Conservation (phyloP, 1,140 invertebrate genomes). For the Sarcophaga peregrina region DNA sequence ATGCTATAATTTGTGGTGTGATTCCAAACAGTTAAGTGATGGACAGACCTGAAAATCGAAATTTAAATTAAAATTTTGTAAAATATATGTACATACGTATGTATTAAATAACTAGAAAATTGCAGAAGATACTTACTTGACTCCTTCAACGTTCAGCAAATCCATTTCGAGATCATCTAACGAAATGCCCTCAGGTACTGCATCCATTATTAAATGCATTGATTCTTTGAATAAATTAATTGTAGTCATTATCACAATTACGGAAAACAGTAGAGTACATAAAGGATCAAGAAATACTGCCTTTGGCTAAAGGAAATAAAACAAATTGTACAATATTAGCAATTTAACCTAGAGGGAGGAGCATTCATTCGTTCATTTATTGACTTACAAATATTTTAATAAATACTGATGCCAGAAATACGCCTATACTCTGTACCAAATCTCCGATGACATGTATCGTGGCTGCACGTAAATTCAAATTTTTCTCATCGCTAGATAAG, state of each 20-base stretch:
- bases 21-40: constrained; percentile 84
- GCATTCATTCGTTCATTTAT: not conserved
- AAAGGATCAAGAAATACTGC: constrained; percentile 87
- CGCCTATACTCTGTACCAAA: constrained; percentile 88
- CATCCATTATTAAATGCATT: constrained; percentile 82
- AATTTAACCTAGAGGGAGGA: not conserved
- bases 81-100: no score
- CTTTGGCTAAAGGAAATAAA: constrained; percentile 70
- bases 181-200: constrained; percentile 73
- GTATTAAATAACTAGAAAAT: not conserved
- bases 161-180: constrained; percentile 67
- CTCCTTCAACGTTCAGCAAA: constrained; percentile 73
- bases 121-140: constrained; percentile 67
- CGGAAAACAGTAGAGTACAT: constrained; percentile 89
- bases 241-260: constrained; percentile 85
- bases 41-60: constrained; percentile 70
- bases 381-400: constrained; percentile 83
- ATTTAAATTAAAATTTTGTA: not conserved
- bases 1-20: constrained; percentile 79
- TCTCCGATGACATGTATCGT: constrained; percentile 93
- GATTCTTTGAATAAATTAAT: constrained; percentile 81
- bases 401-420: constrained; percentile 83
- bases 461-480: constrained; percentile 90
- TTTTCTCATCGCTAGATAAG: constrained; percentile 60
- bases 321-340: constrained; percentile 12